phyloP scores from a whole-genome alignment of 2,113 vertebrate genomes.

The Lepisosteus oculatus region DNA sequence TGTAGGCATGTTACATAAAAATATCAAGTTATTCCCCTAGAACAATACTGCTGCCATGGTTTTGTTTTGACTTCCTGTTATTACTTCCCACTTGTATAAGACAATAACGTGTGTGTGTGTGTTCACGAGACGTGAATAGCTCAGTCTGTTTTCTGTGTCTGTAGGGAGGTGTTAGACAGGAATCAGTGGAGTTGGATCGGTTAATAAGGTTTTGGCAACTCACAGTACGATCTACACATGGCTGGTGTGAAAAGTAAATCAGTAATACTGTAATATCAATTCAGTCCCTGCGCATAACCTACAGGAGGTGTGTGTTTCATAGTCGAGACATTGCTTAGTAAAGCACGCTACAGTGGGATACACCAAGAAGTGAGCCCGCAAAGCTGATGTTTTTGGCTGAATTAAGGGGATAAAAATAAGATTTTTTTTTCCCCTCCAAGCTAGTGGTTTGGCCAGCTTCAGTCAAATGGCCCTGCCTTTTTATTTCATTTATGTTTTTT shows the following conservation, averaged over 20 bases:
- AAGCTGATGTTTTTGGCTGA: constrained; percentile 16
- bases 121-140: background rate
- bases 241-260: constrained; percentile 11
- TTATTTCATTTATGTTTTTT: constrained; percentile 20
- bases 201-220: constrained; percentile 5
- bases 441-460: constrained; percentile 18
- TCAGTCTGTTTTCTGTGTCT: constrained; percentile 10
- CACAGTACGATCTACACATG: constrained; percentile 4
- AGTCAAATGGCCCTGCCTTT: constrained; percentile 29
- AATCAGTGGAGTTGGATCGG: background rate
- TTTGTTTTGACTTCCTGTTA: constrained; percentile 4
- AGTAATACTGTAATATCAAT: background rate
- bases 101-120: background rate
- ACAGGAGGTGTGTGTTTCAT: background rate
- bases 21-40: background rate
- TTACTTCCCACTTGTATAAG: background rate
- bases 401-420: constrained; percentile 25
- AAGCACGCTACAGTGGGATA: constrained; percentile 15
- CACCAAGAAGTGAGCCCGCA: constrained; percentile 21
- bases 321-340: background rate
- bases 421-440: constrained; percentile 22
- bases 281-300: background rate
- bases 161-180: constrained; percentile 7
- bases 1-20: background rate
- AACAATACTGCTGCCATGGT: background rate